Conservation (phyloP, 37 sponge, comb jelly and placozoan species). For the Haliclona indistincta region DNA sequence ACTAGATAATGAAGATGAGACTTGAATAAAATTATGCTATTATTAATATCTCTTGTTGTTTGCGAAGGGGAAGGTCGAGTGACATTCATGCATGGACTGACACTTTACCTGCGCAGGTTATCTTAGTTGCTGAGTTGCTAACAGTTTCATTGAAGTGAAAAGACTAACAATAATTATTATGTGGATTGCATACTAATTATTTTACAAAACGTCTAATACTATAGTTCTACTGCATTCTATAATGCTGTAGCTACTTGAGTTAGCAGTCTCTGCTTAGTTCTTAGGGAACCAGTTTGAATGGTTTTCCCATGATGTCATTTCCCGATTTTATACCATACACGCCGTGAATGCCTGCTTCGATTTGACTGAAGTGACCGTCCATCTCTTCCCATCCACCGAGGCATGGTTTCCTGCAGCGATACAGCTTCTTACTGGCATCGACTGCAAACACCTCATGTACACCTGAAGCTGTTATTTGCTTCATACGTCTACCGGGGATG, state of each 20-base stretch:
- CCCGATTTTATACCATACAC: neutral
- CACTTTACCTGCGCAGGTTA: too few species aligned
- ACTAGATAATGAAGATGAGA: too few species aligned
- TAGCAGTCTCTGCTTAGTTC: too few species aligned
- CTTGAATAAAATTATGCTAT: too few species aligned
- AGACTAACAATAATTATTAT: too few species aligned
- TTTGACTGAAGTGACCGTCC: neutral
- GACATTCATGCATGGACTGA: too few species aligned
- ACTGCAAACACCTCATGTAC: constrained; percentile 57
- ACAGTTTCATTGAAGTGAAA: too few species aligned
- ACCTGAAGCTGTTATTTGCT: constrained; percentile 56
- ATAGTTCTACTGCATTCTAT: neutral
- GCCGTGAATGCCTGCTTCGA: neutral
- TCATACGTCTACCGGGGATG: constrained; percentile 12
- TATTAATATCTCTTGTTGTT: too few species aligned
- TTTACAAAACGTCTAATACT: neutral
- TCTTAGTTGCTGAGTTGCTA: too few species aligned
- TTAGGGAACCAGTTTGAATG: neutral
- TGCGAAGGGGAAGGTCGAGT: too few species aligned
- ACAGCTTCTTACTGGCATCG: neutral
- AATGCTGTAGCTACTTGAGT: neutral
- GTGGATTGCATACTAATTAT: too few species aligned
- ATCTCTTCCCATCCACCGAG: constrained; percentile 44
- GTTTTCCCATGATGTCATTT: too few species aligned
- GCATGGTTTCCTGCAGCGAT: constrained; percentile 71